These are phyloP conservation scores for Atherinosoma microstoma DNA, from an alignment of 2,797 vertebrate genomes.

Conservation along the genomic window DNA sequence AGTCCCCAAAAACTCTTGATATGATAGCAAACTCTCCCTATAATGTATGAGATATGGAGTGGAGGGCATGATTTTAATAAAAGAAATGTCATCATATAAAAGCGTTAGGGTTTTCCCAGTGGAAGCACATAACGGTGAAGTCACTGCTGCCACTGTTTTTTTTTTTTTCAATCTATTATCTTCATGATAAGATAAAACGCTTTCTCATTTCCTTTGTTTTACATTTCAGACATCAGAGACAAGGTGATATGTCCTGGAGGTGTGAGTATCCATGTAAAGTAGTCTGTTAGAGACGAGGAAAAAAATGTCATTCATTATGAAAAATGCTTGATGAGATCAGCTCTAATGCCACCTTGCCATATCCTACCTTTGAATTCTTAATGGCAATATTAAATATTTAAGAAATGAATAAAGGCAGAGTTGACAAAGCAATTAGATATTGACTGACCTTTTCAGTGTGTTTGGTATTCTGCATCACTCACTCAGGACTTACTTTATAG, in stretches of 20 bases:
- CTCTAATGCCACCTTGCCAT: conserved; percentile 43
- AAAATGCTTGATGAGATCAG: conserved; percentile 72
- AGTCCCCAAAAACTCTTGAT: conserved; percentile 28
- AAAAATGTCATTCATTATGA: conserved; percentile 72
- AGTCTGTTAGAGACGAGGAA: conserved; percentile 57
- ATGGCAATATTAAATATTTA: conserved; percentile 77
- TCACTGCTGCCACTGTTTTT: conserved; percentile 44
- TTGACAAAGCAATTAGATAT: conserved; percentile 80
- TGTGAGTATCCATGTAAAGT: conserved; percentile 68
- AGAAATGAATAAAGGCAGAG: conserved; percentile 69
- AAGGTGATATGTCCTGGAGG: conserved; percentile 53
- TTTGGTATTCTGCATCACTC: conserved; percentile 70
- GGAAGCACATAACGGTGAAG: conserved; percentile 40
- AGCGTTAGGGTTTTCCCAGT: conserved; percentile 47
- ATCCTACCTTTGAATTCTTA: conserved; percentile 60
- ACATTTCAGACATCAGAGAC: conserved; percentile 63
- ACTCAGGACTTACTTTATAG: conserved; percentile 52
- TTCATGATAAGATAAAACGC: conserved; percentile 59
- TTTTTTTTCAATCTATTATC: conserved; percentile 63
- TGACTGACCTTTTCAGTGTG: conserved; percentile 72
- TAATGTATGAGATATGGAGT: conserved; percentile 33
- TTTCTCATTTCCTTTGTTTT: conserved; percentile 74
- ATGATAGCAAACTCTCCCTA: conserved; percentile 31
- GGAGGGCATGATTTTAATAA: conserved; percentile 35
- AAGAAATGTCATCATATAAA: conserved; percentile 63